Evolutionary conservation across 2,888 invertebrate genomes (phyloP).

Genomic region (Drosophila putrida): DNA sequence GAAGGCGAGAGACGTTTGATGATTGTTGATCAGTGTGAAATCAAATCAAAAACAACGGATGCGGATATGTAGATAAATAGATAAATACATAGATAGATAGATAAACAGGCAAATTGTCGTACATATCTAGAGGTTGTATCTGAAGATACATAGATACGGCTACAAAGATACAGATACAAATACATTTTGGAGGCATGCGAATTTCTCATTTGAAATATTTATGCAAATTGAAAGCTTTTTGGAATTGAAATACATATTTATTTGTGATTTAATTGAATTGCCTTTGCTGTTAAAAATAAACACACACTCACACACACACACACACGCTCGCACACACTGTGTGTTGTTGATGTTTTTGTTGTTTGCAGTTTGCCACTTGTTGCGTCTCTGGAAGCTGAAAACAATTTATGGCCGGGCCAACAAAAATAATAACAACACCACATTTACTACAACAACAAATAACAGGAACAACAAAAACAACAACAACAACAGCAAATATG

Average conservation of each 20-base stretch:
- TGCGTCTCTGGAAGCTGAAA: constrained; percentile 61
- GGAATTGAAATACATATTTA: constrained; percentile 65
- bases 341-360: constrained; percentile 40
- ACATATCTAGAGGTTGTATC: neutral
- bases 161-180: constrained; percentile 8
- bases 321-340: constrained; percentile 10
- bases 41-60: constrained; percentile 18
- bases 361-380: constrained; percentile 55
- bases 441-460: constrained; percentile 4
- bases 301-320: constrained; percentile 45
- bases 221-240: constrained; percentile 69
- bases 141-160: constrained; percentile 5
- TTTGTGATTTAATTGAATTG: constrained; percentile 80
- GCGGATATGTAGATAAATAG: neutral
- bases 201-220: constrained; percentile 29
- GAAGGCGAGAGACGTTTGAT: neutral
- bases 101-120: neutral
- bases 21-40: constrained; percentile 21
- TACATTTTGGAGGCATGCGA: constrained; percentile 32
- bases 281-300: constrained; percentile 73
- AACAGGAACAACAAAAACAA: constrained; percentile 2
- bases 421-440: constrained; percentile 39
- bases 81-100: constrained; percentile 2
- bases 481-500: constrained; percentile 9
- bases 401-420: constrained; percentile 56